Evolutionary conservation across 2,113 vertebrate species (phyloP).

Genomic region (Charina bottae): DNA sequence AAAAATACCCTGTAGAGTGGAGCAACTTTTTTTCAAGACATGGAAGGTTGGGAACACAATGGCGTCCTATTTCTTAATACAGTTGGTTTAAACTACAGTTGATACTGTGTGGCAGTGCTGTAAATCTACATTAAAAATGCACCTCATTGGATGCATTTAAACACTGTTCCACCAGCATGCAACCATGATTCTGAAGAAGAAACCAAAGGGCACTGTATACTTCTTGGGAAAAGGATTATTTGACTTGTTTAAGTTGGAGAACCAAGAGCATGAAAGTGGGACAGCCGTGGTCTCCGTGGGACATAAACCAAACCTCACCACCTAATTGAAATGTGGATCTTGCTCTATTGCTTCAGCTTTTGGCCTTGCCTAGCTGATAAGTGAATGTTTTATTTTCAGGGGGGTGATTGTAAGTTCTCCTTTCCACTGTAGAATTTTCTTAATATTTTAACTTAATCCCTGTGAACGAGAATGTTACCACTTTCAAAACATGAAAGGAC

Average conservation of each 20-base stretch:
- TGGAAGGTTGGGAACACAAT: constrained; percentile 25
- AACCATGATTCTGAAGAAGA: constrained; percentile 40
- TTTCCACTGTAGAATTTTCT: not conserved
- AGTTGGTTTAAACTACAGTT: constrained; percentile 8
- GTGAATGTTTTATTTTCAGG: constrained; percentile 50
- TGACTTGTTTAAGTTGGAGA: constrained; percentile 21
- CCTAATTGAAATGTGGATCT: constrained; percentile 33
- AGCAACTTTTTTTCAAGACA: constrained; percentile 27
- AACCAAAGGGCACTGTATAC: constrained; percentile 47
- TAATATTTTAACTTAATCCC: constrained; percentile 47
- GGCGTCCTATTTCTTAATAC: constrained; percentile 32
- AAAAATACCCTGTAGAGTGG: constrained; percentile 33
- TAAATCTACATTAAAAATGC: not conserved
- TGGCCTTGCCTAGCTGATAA: constrained; percentile 41
- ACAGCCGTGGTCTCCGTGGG: not conserved
- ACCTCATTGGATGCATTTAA: not conserved
- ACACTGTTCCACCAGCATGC: constrained; percentile 18
- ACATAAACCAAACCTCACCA: constrained; percentile 38
- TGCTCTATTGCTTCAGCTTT: not conserved
- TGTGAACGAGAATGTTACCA: constrained; percentile 42
- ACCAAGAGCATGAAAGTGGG: constrained; percentile 23
- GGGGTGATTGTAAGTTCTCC: not conserved
- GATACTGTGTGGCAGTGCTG: constrained; percentile 12
- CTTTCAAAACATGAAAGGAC: constrained; percentile 45
- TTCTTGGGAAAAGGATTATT: constrained; percentile 36